phyloP scores from a whole-genome alignment of 92 coral and sea anemone species.

The Epizoanthus illoricatus region DNA sequence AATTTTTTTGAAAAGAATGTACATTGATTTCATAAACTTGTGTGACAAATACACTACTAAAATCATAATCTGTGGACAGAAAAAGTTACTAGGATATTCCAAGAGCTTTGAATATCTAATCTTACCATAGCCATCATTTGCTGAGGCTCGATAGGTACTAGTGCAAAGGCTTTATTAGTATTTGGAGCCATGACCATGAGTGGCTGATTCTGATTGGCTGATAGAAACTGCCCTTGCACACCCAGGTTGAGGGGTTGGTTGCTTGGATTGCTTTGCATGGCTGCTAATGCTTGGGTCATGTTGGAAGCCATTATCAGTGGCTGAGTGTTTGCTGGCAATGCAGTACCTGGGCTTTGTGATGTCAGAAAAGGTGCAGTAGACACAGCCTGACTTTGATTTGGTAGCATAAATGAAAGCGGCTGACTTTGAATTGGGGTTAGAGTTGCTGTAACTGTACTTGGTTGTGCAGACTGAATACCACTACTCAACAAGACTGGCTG shows the following conservation, averaged over 20 bases:
- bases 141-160: conserved; percentile 32
- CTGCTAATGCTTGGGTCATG: conserved; percentile 3
- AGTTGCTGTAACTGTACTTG: conserved; percentile 3
- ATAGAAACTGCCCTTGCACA: conserved; percentile 24
- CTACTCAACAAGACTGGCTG: conserved; percentile 8
- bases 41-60: too few relatives aligned
- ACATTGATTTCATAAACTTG: too few relatives aligned
- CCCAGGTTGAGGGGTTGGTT: conserved; percentile 22
- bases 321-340: not conserved
- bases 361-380: not conserved
- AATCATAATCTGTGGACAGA: too few relatives aligned
- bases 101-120: not conserved
- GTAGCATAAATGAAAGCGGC: conserved; percentile 2
- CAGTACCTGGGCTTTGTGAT: conserved; percentile 14
- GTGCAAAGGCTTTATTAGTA: conserved; percentile 39
- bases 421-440: conserved; percentile 15
- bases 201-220: conserved; percentile 36
- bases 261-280: conserved; percentile 17
- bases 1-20: too few relatives aligned
- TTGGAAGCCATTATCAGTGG: conserved; percentile 23
- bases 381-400: conserved; percentile 20
- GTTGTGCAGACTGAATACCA: not conserved
- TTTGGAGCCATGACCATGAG: conserved; percentile 38
- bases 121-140: conserved; percentile 42
- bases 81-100: not conserved